phyloP scores from a whole-genome alignment of 2,113 vertebrate species.

The Callithrix jacchus region DNA sequence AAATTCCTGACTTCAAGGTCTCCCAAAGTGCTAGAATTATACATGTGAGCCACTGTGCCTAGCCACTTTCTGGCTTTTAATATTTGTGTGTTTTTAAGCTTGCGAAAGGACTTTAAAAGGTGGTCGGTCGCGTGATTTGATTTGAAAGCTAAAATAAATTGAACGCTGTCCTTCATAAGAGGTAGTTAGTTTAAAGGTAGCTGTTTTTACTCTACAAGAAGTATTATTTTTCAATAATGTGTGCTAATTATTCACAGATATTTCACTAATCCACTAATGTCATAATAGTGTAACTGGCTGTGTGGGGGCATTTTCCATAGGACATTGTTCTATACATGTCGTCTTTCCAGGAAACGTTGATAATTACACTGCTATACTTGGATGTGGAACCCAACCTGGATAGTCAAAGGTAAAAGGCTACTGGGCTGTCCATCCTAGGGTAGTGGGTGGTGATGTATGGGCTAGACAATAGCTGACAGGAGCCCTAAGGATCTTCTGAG shows the following conservation, averaged over 20 bases:
- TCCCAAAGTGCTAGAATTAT: too few relatives aligned
- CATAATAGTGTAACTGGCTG: neutral
- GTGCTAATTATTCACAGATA: neutral
- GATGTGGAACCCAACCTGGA: neutral
- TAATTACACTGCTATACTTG: neutral
- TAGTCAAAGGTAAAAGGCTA: neutral
- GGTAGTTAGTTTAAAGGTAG: neutral
- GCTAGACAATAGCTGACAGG: neutral
- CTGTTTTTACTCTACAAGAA: neutral
- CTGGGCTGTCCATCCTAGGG: neutral
- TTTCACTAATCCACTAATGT: neutral
- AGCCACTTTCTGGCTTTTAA: neutral
- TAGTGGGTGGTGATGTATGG: accelerated
- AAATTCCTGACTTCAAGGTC: too few relatives aligned
- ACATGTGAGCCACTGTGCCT: too few relatives aligned
- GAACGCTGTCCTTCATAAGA: neutral
- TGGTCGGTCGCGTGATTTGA: neutral
- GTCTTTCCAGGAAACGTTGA: neutral
- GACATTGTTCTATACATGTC: neutral
- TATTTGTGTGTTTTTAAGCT: neutral
- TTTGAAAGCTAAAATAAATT: neutral
- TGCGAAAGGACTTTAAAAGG: neutral
- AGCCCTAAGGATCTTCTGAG: neutral
- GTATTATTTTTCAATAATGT: neutral
- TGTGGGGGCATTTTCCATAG: neutral